A percentile compares a stretch with the other conserved stretches of the same genome.
Conservation (phyloP, 2,888 invertebrate genomes). For the Spicauda simplicius region DNA sequence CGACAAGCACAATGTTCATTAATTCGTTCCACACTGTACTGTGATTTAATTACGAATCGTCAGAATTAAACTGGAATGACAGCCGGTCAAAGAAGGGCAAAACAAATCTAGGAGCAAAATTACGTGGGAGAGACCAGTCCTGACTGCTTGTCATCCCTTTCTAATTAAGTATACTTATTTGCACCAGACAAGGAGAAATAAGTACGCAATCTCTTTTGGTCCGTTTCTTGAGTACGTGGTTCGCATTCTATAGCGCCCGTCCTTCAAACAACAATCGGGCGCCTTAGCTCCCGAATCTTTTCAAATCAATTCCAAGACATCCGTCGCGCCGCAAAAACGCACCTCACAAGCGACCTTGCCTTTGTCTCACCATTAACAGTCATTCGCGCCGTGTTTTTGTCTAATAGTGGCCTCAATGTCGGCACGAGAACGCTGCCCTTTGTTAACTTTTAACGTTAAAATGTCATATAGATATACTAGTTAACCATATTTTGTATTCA, state of each 20-base stretch:
- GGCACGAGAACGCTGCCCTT: slow-evolving; percentile 14
- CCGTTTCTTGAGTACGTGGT: slow-evolving; percentile 7
- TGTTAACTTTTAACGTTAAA: slow-evolving; percentile 1
- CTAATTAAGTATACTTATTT: slow-evolving; percentile 8
- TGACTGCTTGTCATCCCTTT: slow-evolving; percentile 13
- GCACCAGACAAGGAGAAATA: slow-evolving; percentile 10
- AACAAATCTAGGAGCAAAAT: slow-evolving; percentile 20
- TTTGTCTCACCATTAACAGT: slow-evolving; percentile 39
- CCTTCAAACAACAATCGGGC: slow-evolving; percentile 27
- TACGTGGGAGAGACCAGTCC: slow-evolving; percentile 6
- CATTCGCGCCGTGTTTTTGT: slow-evolving; percentile 41
- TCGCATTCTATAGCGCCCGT: slow-evolving; percentile 19
- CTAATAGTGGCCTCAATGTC: neutral
- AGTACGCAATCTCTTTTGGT: neutral
- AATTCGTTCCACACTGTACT: slow-evolving; percentile 16
- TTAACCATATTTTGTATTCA: too few species aligned
- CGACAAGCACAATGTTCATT: slow-evolving; percentile 20
- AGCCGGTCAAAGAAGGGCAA: neutral
- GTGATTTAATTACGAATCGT: slow-evolving; percentile 25
- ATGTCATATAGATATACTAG: neutral
- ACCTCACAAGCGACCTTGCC: slow-evolving; percentile 42
- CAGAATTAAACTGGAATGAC: slow-evolving; percentile 7
- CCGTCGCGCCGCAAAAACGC: slow-evolving; percentile 31
- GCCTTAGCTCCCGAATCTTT: slow-evolving; percentile 29
- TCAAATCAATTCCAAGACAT: slow-evolving; percentile 32